These are phyloP conservation scores for Psittacula derbiana DNA, from an alignment of 2,797 vertebrate species.

Conservation along the genomic window DNA sequence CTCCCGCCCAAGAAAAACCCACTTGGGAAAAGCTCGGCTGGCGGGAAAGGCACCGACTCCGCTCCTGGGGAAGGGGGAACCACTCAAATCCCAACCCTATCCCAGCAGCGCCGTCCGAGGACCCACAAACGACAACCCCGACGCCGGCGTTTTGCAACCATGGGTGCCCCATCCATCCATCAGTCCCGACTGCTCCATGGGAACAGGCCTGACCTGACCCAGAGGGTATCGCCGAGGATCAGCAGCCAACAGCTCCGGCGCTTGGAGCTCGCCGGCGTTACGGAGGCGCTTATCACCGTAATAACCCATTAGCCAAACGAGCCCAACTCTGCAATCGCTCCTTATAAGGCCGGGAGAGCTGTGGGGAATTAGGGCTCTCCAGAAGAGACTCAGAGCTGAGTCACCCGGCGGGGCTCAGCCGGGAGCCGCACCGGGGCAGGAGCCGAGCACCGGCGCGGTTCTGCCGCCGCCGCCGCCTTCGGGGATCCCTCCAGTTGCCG, in stretches of 20 bases:
- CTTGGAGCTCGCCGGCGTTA: background rate
- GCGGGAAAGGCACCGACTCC: background rate
- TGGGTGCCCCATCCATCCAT: background rate
- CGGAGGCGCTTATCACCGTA: background rate
- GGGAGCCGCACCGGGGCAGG: background rate
- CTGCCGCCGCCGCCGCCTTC: background rate
- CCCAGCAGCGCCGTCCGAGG: background rate
- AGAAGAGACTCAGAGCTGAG: constrained; percentile 21
- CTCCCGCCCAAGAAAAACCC: background rate
- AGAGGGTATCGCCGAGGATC: background rate
- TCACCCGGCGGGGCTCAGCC: background rate
- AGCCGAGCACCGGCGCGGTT: background rate
- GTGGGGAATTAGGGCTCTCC: background rate
- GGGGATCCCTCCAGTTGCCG: background rate
- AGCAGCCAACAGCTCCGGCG: background rate
- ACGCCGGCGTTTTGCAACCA: background rate
- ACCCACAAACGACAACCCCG: background rate
- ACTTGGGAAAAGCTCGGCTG: background rate
- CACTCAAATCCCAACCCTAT: background rate
- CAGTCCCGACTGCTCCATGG: background rate
- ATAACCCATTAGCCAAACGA: background rate
- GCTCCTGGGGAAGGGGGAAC: background rate
- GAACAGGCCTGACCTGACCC: constrained; percentile 27
- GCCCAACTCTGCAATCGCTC: background rate
- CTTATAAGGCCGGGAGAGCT: constrained; percentile 22